These are phyloP conservation scores for Vanacampus margaritifer DNA, from an alignment of 2,113 vertebrate genomes.

Conservation along the genomic window DNA sequence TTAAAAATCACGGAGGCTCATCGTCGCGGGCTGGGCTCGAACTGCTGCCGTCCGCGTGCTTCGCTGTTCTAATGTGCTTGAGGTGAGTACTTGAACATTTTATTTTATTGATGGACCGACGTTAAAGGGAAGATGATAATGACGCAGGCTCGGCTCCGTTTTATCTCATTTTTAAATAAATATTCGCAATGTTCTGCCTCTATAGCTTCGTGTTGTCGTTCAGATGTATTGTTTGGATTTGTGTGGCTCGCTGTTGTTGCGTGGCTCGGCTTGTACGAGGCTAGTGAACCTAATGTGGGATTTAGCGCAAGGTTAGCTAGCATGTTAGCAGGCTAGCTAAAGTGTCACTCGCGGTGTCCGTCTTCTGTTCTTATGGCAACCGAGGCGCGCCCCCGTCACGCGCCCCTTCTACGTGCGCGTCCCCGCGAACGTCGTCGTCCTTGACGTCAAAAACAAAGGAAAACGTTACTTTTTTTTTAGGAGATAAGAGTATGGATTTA, in stretches of 20 bases:
- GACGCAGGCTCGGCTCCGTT: background rate
- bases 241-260: background rate
- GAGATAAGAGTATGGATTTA: too few species aligned
- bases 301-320: background rate
- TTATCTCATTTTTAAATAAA: background rate
- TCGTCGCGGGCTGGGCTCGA: background rate
- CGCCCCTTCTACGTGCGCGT: background rate
- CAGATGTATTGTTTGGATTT: too few species aligned
- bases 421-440: background rate
- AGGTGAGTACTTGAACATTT: background rate
- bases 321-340: background rate
- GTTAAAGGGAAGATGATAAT: background rate
- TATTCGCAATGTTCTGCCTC: background rate
- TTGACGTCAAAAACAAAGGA: too few species aligned
- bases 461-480: too few species aligned
- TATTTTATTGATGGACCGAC: background rate
- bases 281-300: background rate
- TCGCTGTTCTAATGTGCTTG: background rate
- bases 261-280: background rate
- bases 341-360: background rate
- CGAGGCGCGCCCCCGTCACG: background rate
- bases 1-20: background rate
- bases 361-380: constrained; percentile 15
- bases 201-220: background rate
- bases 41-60: background rate